phyloP scores from a whole-genome alignment of 2,113 vertebrate species.

The rat (Rattus norvegicus) region DNA sequence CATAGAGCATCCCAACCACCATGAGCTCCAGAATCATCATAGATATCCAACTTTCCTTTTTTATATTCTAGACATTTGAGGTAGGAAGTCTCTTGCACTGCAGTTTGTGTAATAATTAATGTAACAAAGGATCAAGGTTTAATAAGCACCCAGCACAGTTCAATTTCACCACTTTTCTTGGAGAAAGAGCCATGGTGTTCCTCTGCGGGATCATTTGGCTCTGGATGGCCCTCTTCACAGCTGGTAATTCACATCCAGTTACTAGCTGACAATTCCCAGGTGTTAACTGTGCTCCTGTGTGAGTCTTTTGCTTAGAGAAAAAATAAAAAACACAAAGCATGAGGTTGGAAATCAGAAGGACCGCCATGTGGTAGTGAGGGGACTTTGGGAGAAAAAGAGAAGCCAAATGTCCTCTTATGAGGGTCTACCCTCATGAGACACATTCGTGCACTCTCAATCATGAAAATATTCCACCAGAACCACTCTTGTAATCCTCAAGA shows the following conservation, averaged over 20 bases:
- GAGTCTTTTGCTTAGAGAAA: neutral
- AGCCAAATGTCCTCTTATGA: neutral
- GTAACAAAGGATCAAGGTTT: slow-evolving; percentile 54
- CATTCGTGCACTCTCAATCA: neutral
- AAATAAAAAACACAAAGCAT: neutral
- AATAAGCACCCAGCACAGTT: neutral
- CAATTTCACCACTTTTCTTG: slow-evolving; percentile 55
- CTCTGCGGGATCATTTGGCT: slow-evolving; percentile 21
- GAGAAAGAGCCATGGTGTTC: slow-evolving; percentile 54
- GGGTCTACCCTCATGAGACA: neutral
- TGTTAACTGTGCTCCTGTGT: slow-evolving; percentile 30
- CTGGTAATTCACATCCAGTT: slow-evolving; percentile 32
- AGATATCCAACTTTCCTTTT: neutral
- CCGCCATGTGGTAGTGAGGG: neutral
- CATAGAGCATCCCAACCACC: neutral
- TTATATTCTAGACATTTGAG: neutral
- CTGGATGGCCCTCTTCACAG: slow-evolving; percentile 24
- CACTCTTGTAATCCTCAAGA: slow-evolving; percentile 2
- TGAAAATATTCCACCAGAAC: neutral
- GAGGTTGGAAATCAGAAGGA: neutral
- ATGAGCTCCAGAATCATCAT: neutral
- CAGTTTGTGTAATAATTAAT: neutral
- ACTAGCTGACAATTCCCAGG: slow-evolving; percentile 7
- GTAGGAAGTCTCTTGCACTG: neutral
- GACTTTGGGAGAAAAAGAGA: neutral